Conservation (phyloP, 2,113 vertebrate genomes). For the Rhabdornis inornatus region DNA sequence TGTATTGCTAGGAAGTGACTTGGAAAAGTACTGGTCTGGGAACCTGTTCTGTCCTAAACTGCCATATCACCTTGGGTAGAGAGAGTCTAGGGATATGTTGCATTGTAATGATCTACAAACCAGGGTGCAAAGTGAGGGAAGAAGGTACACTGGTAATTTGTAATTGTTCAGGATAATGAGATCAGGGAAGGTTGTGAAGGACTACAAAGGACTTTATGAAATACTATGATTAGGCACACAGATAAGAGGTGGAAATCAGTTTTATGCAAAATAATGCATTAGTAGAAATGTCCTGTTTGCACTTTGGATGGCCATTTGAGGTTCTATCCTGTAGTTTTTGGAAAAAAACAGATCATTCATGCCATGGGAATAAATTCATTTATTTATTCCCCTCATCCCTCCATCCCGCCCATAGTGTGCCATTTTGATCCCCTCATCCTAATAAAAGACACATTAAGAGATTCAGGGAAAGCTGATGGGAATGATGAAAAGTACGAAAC, state of each 20-base stretch:
- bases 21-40: background rate
- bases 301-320: background rate
- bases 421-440: background rate
- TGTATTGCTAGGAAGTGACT: background rate
- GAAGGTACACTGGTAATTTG: background rate
- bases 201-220: background rate
- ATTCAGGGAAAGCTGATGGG: background rate
- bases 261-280: background rate
- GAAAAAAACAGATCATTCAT: background rate
- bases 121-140: background rate
- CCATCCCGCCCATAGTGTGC: accelerated
- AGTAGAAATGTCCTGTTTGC: background rate
- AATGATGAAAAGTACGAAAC: background rate
- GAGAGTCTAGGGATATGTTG: background rate
- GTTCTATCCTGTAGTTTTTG: background rate
- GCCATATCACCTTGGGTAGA: background rate
- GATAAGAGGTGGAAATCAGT: background rate
- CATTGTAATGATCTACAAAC: background rate
- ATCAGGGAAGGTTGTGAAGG: background rate
- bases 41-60: background rate
- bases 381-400: background rate
- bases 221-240: background rate
- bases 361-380: background rate
- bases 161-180: background rate
- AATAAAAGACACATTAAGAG: background rate